These are phyloP conservation scores for Zaprionus camerounensis DNA, from an alignment of 1,140 invertebrate species.

Conservation along the genomic window DNA sequence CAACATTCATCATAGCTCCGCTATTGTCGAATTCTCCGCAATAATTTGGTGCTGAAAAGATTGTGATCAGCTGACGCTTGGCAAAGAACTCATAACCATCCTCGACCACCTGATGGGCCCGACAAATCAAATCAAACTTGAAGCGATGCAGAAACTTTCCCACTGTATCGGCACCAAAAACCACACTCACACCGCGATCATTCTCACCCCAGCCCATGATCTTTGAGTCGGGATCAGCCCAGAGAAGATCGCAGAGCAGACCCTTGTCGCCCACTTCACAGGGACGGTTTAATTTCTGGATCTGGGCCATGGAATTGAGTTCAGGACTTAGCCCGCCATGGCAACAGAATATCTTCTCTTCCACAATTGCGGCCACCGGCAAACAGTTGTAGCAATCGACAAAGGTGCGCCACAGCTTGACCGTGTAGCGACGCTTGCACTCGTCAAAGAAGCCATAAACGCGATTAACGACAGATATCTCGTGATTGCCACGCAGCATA, in stretches of 20 bases:
- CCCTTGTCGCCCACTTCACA: constrained; percentile 96
- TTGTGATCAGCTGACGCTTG: constrained; percentile 97
- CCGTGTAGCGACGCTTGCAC: constrained; percentile 97
- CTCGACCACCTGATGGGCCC: constrained; percentile 98
- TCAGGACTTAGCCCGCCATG: constrained; percentile 96
- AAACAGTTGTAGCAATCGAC: constrained; percentile 86
- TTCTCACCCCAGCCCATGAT: constrained; percentile 95
- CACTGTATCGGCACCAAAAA: constrained; percentile 96
- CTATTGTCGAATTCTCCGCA: constrained; percentile 99
- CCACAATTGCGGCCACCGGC: constrained; percentile 97
- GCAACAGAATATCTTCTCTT: constrained; percentile 99
- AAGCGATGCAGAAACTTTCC: constrained; percentile 97
- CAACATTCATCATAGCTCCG: constrained; percentile 98
- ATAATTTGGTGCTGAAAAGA: constrained; percentile 90
- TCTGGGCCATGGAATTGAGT: constrained; percentile 94
- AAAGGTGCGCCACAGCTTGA: constrained; percentile 99
- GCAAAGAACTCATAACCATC: constrained; percentile 99
- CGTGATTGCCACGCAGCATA: constrained; percentile 88
- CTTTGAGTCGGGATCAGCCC: constrained; percentile 98
- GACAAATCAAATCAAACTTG: constrained; percentile 97
- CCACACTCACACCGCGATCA: constrained; percentile 97
- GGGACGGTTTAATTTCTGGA: constrained; percentile 93
- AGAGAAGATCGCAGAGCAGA: constrained; percentile 96
- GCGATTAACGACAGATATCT: constrained; percentile 89
- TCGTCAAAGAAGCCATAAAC: constrained; percentile 98